Conservation (phyloP, 2,888 invertebrate species). For the Orchestes rusci region DNA sequence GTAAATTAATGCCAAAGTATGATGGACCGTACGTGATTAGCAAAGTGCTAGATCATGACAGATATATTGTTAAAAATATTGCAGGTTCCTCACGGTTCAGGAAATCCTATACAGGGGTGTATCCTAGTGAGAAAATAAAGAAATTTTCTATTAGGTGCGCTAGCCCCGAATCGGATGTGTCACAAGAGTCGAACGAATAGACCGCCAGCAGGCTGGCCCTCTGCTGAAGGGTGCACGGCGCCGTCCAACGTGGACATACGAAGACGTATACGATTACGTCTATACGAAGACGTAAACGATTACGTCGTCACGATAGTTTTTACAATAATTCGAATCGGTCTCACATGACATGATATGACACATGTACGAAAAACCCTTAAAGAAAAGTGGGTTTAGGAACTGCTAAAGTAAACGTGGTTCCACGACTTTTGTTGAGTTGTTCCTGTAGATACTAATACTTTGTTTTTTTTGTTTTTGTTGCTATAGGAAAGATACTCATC, state of each 20-base stretch:
- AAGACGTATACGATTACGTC: neutral
- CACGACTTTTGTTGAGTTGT: neutral
- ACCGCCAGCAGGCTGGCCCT: neutral
- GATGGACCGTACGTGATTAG: neutral
- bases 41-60: neutral
- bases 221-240: slow-evolving; percentile 1
- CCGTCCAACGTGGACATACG: neutral
- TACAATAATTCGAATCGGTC: neutral
- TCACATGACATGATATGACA: neutral
- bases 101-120: neutral
- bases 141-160: neutral
- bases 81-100: neutral
- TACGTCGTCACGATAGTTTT: no score
- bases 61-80: neutral
- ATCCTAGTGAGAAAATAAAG: neutral
- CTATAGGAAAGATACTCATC: no score
- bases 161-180: neutral
- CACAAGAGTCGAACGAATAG: neutral
- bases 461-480: no score
- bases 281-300: neutral
- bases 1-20: neutral
- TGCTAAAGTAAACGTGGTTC: neutral
- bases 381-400: neutral
- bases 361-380: neutral
- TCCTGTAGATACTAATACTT: neutral